Evolutionary conservation across 2,113 vertebrate genomes (phyloP).

Genomic region (Pedionomus torquatus): DNA sequence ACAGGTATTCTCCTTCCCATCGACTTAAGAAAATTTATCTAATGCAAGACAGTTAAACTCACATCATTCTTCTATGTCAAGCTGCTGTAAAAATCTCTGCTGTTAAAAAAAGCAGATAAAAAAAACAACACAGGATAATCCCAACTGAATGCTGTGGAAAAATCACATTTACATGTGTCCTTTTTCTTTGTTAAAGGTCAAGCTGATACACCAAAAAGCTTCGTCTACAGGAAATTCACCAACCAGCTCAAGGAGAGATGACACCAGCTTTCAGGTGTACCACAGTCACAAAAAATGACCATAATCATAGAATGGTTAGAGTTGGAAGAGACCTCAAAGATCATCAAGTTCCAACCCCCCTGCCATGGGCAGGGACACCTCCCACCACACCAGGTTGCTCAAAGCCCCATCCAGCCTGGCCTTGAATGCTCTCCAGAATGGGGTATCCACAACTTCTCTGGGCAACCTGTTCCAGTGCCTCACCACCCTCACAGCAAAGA

Average conservation of each 20-base stretch:
- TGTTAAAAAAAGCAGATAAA: not conserved
- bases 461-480: no score
- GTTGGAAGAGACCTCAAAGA: no score
- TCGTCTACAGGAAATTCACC: not conserved
- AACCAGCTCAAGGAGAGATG: not conserved
- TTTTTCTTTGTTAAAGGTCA: slow-evolving; percentile 41
- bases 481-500: no score
- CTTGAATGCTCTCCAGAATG: no score
- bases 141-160: not conserved
- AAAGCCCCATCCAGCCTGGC: no score
- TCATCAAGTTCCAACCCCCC: no score
- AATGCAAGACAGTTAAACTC: not conserved
- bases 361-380: no score
- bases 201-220: not conserved
- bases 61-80: not conserved
- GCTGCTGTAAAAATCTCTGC: not conserved
- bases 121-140: not conserved
- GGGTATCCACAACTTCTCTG: no score
- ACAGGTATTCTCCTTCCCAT: not conserved
- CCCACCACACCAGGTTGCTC: no score
- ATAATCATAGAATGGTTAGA: no score
- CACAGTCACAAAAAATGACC: not conserved
- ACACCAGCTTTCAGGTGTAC: not conserved
- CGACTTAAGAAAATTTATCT: not conserved
- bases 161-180: slow-evolving; percentile 6